Percentiles rank a stretch among this genome's conserved stretches.
These are phyloP conservation scores for Spilosoma lubricipeda DNA, from an alignment of 2,888 invertebrate genomes.

Conservation along the genomic window DNA sequence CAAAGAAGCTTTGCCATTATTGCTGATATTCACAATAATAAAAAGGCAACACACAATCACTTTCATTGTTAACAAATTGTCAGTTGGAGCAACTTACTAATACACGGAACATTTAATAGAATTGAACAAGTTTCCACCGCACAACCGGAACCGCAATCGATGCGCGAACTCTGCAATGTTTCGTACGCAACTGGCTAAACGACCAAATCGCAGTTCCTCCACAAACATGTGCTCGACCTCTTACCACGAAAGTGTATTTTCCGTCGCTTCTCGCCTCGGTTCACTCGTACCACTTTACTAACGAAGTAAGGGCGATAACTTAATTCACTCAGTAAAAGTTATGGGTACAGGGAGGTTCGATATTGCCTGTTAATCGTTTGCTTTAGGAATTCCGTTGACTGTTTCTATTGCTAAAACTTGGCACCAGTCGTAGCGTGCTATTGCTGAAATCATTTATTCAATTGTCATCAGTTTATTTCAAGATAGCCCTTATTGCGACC, in stretches of 20 bases:
- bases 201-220: constrained; percentile 29
- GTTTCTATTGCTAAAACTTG: constrained; percentile 34
- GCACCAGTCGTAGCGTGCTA: constrained; percentile 10
- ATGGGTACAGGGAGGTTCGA: constrained; percentile 28
- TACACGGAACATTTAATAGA: background rate
- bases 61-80: constrained; percentile 64
- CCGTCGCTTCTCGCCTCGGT: constrained; percentile 23
- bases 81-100: constrained; percentile 7
- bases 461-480: background rate
- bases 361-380: constrained; percentile 38
- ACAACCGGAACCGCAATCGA: constrained; percentile 19
- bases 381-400: constrained; percentile 27
- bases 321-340: constrained; percentile 8
- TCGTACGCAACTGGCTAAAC: constrained; percentile 43
- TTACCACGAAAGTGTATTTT: constrained; percentile 34
- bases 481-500: background rate
- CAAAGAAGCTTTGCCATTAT: constrained; percentile 78
- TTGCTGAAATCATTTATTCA: constrained; percentile 20
- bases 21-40: constrained; percentile 73
- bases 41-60: constrained; percentile 71
- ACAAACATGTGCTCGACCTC: constrained; percentile 42
- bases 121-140: constrained; percentile 20
- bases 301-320: constrained; percentile 16
- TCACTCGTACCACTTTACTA: constrained; percentile 6
- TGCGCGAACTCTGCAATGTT: constrained; percentile 30